phyloP scores from a whole-genome alignment of 1,140 invertebrate species.

The Dendrolimus punctatus region DNA sequence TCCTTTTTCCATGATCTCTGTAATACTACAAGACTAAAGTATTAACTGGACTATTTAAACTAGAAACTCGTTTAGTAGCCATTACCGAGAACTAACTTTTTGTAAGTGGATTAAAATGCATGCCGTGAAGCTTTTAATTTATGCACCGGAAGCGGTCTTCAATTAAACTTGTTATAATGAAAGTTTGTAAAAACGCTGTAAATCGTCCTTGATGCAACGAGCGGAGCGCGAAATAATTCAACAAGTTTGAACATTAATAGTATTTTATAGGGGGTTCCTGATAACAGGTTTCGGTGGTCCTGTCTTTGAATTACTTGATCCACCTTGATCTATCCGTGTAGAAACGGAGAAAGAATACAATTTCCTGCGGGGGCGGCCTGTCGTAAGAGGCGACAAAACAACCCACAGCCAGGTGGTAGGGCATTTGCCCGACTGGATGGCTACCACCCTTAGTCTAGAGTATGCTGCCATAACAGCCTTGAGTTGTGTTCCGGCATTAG shows the following conservation, averaged over 20 bases:
- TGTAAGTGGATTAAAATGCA: constrained; percentile 66
- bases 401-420: too few species aligned
- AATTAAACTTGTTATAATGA: constrained; percentile 66
- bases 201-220: constrained; percentile 41
- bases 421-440: too few species aligned
- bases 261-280: constrained; percentile 50
- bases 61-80: constrained; percentile 55
- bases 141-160: constrained; percentile 61
- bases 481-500: too few species aligned
- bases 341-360: too few species aligned
- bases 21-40: constrained; percentile 11
- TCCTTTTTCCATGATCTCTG: too few species aligned
- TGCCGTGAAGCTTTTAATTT: constrained; percentile 63
- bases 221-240: constrained; percentile 34
- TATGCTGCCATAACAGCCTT: too few species aligned
- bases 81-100: constrained; percentile 45
- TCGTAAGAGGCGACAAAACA: too few species aligned
- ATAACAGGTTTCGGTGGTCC: constrained; percentile 27
- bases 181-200: constrained; percentile 57
- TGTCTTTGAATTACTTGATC: constrained; percentile 14
- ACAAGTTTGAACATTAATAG: constrained; percentile 59
- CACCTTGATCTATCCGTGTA: constrained; percentile 14
- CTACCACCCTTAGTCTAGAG: too few species aligned
- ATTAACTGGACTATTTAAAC: constrained; percentile 29
- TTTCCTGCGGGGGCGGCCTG: too few species aligned